Evolutionary conservation across 2,113 vertebrate genomes (phyloP).

Genomic region (Tauraco erythrolophus): DNA sequence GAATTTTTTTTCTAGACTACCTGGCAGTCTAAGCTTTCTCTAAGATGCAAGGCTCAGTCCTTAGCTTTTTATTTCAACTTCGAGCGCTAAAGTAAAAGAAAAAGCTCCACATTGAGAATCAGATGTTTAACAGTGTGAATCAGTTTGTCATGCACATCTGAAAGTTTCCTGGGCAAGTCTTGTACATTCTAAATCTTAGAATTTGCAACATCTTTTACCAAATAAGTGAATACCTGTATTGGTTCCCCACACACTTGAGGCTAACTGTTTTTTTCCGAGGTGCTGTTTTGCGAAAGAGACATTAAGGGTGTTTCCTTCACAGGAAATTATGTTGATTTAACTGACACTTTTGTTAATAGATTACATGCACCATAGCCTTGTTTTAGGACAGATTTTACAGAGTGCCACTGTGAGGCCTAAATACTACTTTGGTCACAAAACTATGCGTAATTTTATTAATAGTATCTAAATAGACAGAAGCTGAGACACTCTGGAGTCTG

Average conservation of each 20-base stretch:
- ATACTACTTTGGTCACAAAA: background rate
- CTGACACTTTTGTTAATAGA: background rate
- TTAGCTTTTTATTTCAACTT: background rate
- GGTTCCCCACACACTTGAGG: background rate
- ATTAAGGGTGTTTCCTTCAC: background rate
- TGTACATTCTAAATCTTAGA: constrained; percentile 5
- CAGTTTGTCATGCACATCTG: constrained; percentile 4
- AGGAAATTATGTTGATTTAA: background rate
- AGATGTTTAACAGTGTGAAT: constrained; percentile 17
- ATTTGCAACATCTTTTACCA: background rate
- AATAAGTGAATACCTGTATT: background rate
- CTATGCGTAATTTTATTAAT: background rate
- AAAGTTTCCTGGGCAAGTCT: constrained; percentile 16
- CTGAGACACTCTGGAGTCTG: background rate
- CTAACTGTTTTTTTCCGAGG: background rate
- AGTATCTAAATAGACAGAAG: background rate
- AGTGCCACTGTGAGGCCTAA: background rate
- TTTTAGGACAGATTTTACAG: background rate
- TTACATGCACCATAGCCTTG: accelerated
- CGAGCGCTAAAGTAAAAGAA: background rate
- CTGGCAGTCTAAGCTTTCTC: background rate
- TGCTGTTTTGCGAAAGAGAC: background rate
- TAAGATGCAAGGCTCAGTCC: background rate
- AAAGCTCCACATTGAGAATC: background rate
- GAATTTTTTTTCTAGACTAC: background rate